Percentiles rank a stretch among this genome's conserved stretches.
phyloP scores from a whole-genome alignment of 2,888 invertebrate species.

The Parnassius orleans region DNA sequence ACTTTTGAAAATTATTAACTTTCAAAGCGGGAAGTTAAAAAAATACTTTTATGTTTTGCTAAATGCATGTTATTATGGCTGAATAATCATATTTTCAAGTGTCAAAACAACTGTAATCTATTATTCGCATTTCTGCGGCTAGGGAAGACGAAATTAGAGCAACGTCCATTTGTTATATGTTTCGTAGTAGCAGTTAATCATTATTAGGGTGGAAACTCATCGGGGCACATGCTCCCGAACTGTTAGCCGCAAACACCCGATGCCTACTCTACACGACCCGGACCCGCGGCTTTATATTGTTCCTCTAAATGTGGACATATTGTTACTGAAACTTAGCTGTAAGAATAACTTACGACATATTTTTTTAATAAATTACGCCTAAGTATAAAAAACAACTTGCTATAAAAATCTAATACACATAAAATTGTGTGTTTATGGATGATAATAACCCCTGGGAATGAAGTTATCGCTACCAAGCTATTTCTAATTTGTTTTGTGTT shows the following conservation, averaged over 20 bases:
- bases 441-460: too few species aligned
- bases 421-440: too few species aligned
- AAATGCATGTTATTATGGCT: not conserved
- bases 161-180: constrained; percentile 21
- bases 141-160: constrained; percentile 21
- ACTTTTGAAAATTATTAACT: too few species aligned
- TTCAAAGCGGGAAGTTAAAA: too few species aligned
- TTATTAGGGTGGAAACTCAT: constrained; percentile 20
- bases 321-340: too few species aligned
- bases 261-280: not conserved
- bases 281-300: not conserved
- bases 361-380: too few species aligned
- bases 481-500: too few species aligned
- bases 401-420: too few species aligned
- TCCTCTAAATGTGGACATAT: not conserved
- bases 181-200: constrained; percentile 22
- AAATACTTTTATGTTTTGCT: too few species aligned
- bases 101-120: constrained; percentile 26
- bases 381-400: too few species aligned
- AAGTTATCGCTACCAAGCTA: too few species aligned
- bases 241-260: constrained; percentile 15
- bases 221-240: constrained; percentile 5
- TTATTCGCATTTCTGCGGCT: constrained; percentile 15
- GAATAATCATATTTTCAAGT: constrained; percentile 20
- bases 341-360: too few species aligned